A percentile compares a stretch with the other conserved stretches of the same genome.
Evolutionary conservation across 1,140 invertebrate genomes (phyloP).

Genomic region (Drosophila watanabei): DNA sequence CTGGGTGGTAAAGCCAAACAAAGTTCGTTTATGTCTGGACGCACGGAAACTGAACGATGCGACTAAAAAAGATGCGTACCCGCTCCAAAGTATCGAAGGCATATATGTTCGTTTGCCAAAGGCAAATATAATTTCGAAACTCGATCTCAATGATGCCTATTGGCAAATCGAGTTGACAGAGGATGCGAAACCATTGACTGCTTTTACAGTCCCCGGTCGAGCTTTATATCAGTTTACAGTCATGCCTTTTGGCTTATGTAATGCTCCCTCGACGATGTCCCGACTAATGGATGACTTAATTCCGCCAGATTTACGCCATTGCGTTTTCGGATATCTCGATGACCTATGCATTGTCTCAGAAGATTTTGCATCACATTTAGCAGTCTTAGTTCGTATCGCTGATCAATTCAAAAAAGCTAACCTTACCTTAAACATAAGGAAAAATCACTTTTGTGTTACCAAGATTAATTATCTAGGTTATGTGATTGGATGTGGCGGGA

Average conservation of each 20-base stretch:
- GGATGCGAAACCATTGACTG: too few relatives aligned
- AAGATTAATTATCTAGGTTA: constrained; percentile 3
- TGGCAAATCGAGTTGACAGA: too few relatives aligned
- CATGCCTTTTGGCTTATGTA: background rate
- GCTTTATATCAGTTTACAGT: too few relatives aligned
- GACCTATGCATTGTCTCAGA: background rate
- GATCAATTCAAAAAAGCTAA: constrained; percentile 1
- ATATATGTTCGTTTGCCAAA: too few relatives aligned
- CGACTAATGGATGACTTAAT: constrained; percentile 6
- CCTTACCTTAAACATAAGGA: background rate
- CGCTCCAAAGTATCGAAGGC: too few relatives aligned
- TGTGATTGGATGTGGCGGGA: background rate
- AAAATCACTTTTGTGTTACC: background rate
- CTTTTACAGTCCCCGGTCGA: too few relatives aligned
- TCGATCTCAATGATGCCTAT: too few relatives aligned
- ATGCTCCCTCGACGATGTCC: background rate
- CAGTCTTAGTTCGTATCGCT: background rate
- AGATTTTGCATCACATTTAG: constrained; percentile 2
- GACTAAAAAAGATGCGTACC: too few relatives aligned
- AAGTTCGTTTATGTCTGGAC: too few relatives aligned
- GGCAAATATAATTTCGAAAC: too few relatives aligned
- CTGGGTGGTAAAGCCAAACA: too few relatives aligned
- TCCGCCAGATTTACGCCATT: background rate
- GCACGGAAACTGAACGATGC: too few relatives aligned
- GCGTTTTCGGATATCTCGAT: background rate